Evolutionary conservation across 2,888 invertebrate genomes (phyloP).

Genomic region (Bhutanitis thaidina): DNA sequence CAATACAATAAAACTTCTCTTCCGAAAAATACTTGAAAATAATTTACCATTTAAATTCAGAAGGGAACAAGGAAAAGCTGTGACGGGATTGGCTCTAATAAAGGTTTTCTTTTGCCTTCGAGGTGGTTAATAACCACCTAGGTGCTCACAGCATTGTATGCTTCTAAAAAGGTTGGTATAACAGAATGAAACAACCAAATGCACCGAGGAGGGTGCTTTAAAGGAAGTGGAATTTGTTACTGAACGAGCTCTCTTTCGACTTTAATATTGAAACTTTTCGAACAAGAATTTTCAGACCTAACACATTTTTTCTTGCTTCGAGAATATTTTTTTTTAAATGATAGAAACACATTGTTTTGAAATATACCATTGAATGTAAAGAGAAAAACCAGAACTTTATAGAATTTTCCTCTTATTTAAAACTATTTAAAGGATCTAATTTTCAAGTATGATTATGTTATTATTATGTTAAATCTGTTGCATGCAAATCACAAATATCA

Average conservation of each 20-base stretch:
- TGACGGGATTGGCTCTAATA: slow-evolving; percentile 55
- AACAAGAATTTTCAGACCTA: slow-evolving; percentile 16
- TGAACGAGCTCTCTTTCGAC: slow-evolving; percentile 28
- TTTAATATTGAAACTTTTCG: slow-evolving; percentile 22
- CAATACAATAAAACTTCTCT: slow-evolving; percentile 79
- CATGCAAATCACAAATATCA: too few relatives aligned
- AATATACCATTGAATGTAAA: not conserved
- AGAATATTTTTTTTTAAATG: slow-evolving; percentile 12
- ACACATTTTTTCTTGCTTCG: slow-evolving; percentile 7
- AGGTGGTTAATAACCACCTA: slow-evolving; percentile 57
- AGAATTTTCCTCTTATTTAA: too few relatives aligned
- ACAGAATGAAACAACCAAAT: slow-evolving; percentile 49
- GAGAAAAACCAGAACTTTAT: not conserved
- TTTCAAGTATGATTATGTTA: too few relatives aligned
- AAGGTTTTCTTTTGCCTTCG: slow-evolving; percentile 46
- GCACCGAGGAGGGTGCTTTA: slow-evolving; percentile 41
- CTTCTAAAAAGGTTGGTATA: slow-evolving; percentile 52
- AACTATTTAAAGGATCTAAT: too few relatives aligned
- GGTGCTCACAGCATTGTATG: slow-evolving; percentile 59
- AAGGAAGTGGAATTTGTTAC: slow-evolving; percentile 51
- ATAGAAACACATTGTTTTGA: slow-evolving; percentile 13
- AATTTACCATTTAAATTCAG: slow-evolving; percentile 79
- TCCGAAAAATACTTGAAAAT: slow-evolving; percentile 78
- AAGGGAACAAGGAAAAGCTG: slow-evolving; percentile 46
- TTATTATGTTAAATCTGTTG: too few relatives aligned